These are phyloP conservation scores for Nycteola revayana DNA, from an alignment of 2,888 invertebrate genomes.

Conservation along the genomic window DNA sequence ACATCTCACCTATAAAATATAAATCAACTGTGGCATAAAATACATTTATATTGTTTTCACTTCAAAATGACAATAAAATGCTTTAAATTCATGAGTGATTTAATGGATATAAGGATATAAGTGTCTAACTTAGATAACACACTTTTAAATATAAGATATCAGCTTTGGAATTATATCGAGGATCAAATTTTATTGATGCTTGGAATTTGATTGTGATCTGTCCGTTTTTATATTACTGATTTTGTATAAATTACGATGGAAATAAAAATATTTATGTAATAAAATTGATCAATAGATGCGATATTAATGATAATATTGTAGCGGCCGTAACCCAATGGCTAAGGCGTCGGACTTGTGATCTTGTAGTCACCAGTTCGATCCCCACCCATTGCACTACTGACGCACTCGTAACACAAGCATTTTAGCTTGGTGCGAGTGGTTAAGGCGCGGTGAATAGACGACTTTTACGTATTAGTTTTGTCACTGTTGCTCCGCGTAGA, in stretches of 20 bases:
- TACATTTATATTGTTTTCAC: conserved; percentile 80
- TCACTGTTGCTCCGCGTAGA: no score
- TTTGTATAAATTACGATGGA: conserved; percentile 20
- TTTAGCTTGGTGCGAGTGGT: no score
- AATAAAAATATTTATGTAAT: conserved; percentile 20
- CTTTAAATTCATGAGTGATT: conserved; percentile 77
- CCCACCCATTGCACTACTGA: no score
- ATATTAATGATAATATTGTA: conserved; percentile 6
- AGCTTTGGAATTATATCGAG: conserved; percentile 50
- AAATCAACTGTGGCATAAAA: conserved; percentile 76
- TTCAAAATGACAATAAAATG: conserved; percentile 75
- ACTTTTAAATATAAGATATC: conserved; percentile 45
- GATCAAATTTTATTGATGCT: conserved; percentile 53
- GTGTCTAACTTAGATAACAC: conserved; percentile 44
- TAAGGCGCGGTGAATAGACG: no score
- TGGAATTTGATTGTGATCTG: conserved; percentile 41
- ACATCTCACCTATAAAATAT: conserved; percentile 77
- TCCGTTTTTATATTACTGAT: conserved; percentile 28
- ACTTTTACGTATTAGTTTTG: no score
- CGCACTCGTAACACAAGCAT: no score
- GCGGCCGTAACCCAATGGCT: no score
- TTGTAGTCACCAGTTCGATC: no score
- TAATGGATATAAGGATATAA: conserved; percentile 62
- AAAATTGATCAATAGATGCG: conserved; percentile 17
- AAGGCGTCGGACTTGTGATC: no score